These are phyloP conservation scores for Drosophila pseudoananassae DNA, from an alignment of 1,140 invertebrate species.

Conservation along the genomic window DNA sequence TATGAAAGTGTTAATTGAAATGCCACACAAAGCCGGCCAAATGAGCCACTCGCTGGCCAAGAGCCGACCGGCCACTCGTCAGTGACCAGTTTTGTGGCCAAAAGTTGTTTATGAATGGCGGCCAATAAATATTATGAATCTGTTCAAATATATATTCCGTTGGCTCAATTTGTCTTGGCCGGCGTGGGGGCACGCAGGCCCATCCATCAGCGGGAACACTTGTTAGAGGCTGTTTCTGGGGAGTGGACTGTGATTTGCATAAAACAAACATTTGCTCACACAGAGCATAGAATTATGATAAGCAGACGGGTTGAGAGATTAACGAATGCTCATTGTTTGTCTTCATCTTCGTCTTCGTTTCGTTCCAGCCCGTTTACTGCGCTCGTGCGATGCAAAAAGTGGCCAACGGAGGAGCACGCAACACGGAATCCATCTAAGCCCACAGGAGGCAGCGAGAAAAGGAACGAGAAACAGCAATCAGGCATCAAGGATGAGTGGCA, in stretches of 20 bases:
- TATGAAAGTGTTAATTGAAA: conserved; percentile 72
- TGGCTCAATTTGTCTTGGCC: conserved; percentile 64
- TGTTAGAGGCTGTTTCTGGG: conserved; percentile 26
- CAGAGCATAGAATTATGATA: conserved; percentile 39
- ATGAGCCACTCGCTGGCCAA: conserved; percentile 39
- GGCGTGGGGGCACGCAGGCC: conserved; percentile 41
- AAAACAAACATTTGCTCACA: conserved; percentile 60
- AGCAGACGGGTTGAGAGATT: conserved; percentile 55
- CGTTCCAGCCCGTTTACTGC: conserved; percentile 43
- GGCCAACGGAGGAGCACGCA: conserved; percentile 21
- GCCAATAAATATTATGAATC: conserved; percentile 73
- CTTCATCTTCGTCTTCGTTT: conserved; percentile 11
- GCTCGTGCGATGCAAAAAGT: conserved; percentile 48
- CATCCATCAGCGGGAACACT: conserved; percentile 62
- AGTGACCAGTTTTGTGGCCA: conserved; percentile 34
- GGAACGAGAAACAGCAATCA: conserved; percentile 11
- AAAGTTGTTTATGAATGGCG: conserved; percentile 65
- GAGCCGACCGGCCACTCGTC: background rate
- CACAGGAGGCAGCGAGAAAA: conserved; percentile 11
- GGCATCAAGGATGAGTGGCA: conserved; percentile 57
- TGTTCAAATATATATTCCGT: conserved; percentile 58
- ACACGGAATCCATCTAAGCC: conserved; percentile 18
- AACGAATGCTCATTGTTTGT: conserved; percentile 55
- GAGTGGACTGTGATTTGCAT: conserved; percentile 50
- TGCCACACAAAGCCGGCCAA: conserved; percentile 43